A percentile compares a stretch with the other conserved stretches of the same genome.
Conservation (phyloP, 2,797 vertebrate species). For the Galago senegalensis region DNA sequence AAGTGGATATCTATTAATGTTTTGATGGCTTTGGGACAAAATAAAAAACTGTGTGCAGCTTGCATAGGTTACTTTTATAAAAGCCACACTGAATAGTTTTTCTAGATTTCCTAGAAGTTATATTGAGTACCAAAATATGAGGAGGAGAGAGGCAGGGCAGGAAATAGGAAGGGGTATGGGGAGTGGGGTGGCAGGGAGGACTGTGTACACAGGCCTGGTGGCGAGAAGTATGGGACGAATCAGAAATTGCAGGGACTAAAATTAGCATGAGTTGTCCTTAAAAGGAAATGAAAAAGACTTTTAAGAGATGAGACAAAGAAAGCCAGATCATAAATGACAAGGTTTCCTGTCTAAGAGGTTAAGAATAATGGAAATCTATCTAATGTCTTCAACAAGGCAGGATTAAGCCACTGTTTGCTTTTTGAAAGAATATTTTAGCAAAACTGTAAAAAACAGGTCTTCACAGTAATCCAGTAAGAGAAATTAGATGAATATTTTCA, state of each 20-base stretch:
- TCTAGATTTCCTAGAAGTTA: background rate
- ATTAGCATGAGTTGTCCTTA: background rate
- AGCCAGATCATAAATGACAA: background rate
- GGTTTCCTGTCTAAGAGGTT: background rate
- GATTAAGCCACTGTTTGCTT: background rate
- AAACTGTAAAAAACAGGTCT: background rate
- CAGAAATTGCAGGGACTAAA: background rate
- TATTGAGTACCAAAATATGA: background rate
- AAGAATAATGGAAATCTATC: background rate
- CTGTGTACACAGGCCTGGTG: background rate
- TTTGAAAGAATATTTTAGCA: background rate
- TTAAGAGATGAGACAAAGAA: background rate
- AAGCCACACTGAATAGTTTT: background rate
- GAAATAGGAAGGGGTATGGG: background rate
- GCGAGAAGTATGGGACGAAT: too few relatives aligned
- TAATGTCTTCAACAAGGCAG: background rate
- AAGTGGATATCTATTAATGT: background rate
- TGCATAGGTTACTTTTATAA: background rate
- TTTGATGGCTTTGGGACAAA: background rate
- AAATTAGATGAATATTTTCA: background rate
- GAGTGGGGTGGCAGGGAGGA: background rate
- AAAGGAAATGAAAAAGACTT: background rate
- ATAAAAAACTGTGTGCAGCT: background rate
- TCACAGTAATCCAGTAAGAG: slow-evolving; percentile 38
- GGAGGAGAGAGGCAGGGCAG: background rate